phyloP scores from a whole-genome alignment of 2,888 invertebrate genomes.

The Apotomis capreana region DNA sequence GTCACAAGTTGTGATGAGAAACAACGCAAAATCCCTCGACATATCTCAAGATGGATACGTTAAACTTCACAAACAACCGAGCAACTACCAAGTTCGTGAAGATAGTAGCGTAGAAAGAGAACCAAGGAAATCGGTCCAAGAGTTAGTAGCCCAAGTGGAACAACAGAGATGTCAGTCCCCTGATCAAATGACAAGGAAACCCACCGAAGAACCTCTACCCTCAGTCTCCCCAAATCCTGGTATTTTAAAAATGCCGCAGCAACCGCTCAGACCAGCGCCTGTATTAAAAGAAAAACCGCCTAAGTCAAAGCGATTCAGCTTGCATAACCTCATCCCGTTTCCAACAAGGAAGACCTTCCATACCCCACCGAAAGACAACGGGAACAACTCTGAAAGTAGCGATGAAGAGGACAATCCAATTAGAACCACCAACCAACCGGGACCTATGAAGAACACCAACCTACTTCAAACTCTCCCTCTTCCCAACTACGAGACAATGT shows the following conservation, averaged over 20 bases:
- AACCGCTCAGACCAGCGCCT: slow-evolving; percentile 76
- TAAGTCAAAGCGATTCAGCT: slow-evolving; percentile 77
- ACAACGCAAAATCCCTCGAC: slow-evolving; percentile 67
- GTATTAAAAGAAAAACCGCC: slow-evolving; percentile 77
- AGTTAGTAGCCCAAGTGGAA: slow-evolving; percentile 85
- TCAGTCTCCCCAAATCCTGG: slow-evolving; percentile 55
- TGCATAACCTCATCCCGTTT: slow-evolving; percentile 80
- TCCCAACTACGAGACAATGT: slow-evolving; percentile 84
- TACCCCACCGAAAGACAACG: slow-evolving; percentile 74
- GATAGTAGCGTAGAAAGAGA: slow-evolving; percentile 62
- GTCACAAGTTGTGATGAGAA: slow-evolving; percentile 64
- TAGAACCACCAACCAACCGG: slow-evolving; percentile 74
- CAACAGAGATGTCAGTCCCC: slow-evolving; percentile 73
- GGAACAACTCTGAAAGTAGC: slow-evolving; percentile 83
- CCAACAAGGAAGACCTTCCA: slow-evolving; percentile 80
- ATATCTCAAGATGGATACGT: slow-evolving; percentile 81
- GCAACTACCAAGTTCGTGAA: slow-evolving; percentile 53
- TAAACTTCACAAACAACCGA: slow-evolving; percentile 69
- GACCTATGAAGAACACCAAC: slow-evolving; percentile 82
- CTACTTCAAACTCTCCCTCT: slow-evolving; percentile 77
- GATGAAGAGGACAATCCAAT: slow-evolving; percentile 83
- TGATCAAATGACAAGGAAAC: slow-evolving; percentile 62
- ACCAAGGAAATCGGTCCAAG: slow-evolving; percentile 84
- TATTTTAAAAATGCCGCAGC: slow-evolving; percentile 75
- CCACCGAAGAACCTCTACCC: slow-evolving; percentile 57